Evolutionary conservation across 1,140 invertebrate genomes (phyloP), one percentile per base, ranked within the genome.

Genomic region (Ladona fulva): DNA sequence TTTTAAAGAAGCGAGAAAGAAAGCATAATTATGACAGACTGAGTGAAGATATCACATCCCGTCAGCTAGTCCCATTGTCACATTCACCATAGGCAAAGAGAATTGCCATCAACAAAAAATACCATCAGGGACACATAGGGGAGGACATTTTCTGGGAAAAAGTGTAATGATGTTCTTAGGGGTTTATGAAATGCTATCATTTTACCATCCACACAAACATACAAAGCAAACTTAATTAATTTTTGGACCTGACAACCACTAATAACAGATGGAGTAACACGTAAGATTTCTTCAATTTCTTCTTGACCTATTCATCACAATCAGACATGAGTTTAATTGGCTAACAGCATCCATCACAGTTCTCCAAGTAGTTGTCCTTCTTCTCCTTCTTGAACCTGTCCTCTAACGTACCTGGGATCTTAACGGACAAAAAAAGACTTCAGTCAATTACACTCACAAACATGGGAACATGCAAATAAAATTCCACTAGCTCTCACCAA

Each of bases 311-410:
- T 19, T 52, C 52, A 16, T 22, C n/a, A 16, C n/a, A 19, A 19
- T 66, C 12, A 66, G n/a, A 66, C 52, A 19, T n/a, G n/a, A 66
- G 52, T 66, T 22, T 12, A 66, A 19, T 66, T 66, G 29, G 29
- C 29, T 37, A 37, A 37, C 52, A 66, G 52, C 14, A 66, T 66
- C 52, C 52, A 22, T 66, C 52, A 66, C 52, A 66, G 52, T 66
- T 66, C 52, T 66, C 52, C 52, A 66, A 19, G 14, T 66, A 66
- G 52, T 66, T 66, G 52, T 66, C 52, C n/a, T 66, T 66, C 52
- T 66, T 66, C 52, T 66, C 52, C 52, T 66, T 66, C 52, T 66
- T 66, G n/a, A 66, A 66, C 14, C 52, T 66, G 52, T 66, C 52
- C 52, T 66, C 52, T 22, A 66, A 66, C 5, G 52, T 66, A 19